These are phyloP conservation scores for Taenaris catops DNA, from an alignment of 2,888 invertebrate species.

Conservation along the genomic window DNA sequence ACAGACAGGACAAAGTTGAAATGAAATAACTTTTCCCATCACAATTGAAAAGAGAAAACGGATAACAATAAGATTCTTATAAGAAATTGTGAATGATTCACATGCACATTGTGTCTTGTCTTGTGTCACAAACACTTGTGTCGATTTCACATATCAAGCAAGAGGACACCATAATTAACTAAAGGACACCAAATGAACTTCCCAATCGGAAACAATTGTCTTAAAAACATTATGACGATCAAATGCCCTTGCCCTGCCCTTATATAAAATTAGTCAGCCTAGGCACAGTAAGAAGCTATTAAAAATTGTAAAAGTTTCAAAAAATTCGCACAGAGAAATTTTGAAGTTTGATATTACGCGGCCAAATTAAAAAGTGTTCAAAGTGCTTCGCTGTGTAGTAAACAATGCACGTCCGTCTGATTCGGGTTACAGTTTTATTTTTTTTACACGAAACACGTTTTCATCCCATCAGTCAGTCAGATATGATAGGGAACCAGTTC, in stretches of 20 bases:
- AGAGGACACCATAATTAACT: conserved; percentile 39
- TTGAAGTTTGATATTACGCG: conserved; percentile 42
- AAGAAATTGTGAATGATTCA: conserved; percentile 16
- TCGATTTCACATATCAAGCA: conserved; percentile 17
- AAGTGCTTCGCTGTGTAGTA: conserved; percentile 33
- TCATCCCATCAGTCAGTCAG: conserved; percentile 40
- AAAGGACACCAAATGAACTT: conserved; percentile 42
- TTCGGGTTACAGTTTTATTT: conserved; percentile 50
- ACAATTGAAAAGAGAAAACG: conserved; percentile 9
- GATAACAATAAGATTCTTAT: conserved; percentile 24
- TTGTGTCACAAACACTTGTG: no score
- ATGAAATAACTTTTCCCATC: no score
- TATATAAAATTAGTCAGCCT: conserved; percentile 16
- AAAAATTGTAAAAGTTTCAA: conserved; percentile 19
- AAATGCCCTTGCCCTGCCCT: conserved; percentile 23
- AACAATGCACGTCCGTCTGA: conserved; percentile 49
- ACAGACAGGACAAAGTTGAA: no score
- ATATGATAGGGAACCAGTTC: conserved; percentile 45
- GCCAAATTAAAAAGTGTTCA: conserved; percentile 39
- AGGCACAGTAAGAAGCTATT: conserved; percentile 3
- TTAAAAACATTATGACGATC: conserved; percentile 47
- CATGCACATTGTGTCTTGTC: no score
- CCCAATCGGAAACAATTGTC: conserved; percentile 58
- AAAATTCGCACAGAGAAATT: conserved; percentile 32
- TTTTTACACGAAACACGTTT: conserved; percentile 54